These are phyloP conservation scores for Onychomys leucogaster DNA, from an alignment of 2,797 vertebrate species.

Conservation along the genomic window DNA sequence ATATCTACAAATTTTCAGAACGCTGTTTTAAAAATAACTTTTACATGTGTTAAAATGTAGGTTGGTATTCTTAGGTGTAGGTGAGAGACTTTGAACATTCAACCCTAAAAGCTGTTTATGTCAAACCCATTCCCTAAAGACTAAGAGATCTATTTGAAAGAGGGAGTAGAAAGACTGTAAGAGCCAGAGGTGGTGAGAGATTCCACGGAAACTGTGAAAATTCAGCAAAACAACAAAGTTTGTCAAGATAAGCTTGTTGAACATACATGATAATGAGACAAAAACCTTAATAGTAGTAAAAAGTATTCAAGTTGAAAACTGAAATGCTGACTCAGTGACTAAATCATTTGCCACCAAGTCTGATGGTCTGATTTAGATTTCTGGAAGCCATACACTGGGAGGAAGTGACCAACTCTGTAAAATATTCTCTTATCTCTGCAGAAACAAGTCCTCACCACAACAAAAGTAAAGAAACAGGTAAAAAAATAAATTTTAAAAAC, in stretches of 20 bases:
- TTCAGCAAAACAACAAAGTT: not conserved
- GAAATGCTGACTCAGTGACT: not conserved
- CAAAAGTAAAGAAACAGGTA: not conserved
- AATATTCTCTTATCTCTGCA: not conserved
- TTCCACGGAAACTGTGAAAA: not conserved
- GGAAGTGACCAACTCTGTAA: not conserved
- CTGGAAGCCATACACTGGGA: not conserved
- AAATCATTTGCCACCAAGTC: not conserved
- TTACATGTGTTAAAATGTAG: not conserved
- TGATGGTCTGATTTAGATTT: not conserved
- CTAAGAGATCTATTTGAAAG: not conserved
- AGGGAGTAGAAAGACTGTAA: not conserved
- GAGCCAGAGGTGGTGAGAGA: not conserved
- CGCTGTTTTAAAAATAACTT: not conserved
- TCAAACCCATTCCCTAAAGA: not conserved
- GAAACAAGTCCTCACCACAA: not conserved
- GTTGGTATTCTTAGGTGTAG: accelerated
- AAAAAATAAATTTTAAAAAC: too few relatives aligned
- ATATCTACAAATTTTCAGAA: not conserved
- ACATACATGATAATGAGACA: not conserved
- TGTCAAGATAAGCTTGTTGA: not conserved
- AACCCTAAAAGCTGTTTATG: not conserved
- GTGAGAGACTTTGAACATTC: not conserved
- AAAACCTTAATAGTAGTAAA: not conserved
- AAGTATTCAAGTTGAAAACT: not conserved